Percentiles rank a stretch among this genome's conserved stretches.
Evolutionary conservation across 2,113 vertebrate genomes (phyloP).

Genomic region (Sapajus apella): DNA sequence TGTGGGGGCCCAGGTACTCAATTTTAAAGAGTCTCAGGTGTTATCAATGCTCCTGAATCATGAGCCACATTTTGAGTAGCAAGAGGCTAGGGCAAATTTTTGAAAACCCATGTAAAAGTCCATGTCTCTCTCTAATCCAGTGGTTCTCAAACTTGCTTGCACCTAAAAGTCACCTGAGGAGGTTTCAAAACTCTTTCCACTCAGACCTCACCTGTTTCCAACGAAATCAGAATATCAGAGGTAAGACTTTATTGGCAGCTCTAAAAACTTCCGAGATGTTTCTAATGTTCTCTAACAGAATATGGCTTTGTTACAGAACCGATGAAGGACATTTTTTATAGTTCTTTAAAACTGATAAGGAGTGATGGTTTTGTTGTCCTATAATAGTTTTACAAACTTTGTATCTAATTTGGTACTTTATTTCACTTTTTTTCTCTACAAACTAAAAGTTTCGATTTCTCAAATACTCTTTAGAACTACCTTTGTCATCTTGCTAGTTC

Average conservation of each 20-base stretch:
- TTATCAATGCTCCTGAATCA: neutral
- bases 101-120: neutral
- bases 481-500: neutral
- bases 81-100: neutral
- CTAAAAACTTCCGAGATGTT: neutral
- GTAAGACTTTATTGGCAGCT: neutral
- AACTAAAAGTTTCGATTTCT: neutral
- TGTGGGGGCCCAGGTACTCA: neutral
- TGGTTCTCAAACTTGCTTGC: neutral
- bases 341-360: conserved; percentile 5
- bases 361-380: neutral
- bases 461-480: neutral
- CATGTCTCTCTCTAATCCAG: neutral
- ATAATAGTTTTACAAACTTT: neutral
- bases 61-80: neutral
- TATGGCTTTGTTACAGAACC: neutral
- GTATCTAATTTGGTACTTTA: neutral
- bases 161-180: neutral
- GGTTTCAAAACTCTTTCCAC: neutral
- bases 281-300: neutral
- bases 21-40: neutral
- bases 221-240: neutral
- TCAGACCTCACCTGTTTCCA: neutral
- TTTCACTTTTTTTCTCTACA: neutral
- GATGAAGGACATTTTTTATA: neutral